Percentiles rank a stretch among this genome's conserved stretches.
These are phyloP conservation scores for Eudasyphora cyanicolor DNA, from an alignment of 2,888 invertebrate genomes.

Conservation along the genomic window DNA sequence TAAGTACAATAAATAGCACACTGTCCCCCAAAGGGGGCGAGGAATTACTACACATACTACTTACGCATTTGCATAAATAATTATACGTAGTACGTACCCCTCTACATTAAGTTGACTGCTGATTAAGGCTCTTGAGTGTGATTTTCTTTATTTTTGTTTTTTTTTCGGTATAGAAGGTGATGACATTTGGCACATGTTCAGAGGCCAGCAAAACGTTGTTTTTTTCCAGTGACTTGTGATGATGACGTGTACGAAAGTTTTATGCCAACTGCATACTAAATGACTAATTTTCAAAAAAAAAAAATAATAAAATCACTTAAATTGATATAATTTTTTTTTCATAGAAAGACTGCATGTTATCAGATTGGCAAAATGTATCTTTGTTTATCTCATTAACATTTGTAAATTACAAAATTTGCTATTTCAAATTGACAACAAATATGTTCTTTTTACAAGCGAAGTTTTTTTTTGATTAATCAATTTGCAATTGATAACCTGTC, in stretches of 20 bases:
- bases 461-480: too few species aligned
- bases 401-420: neutral
- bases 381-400: too few species aligned
- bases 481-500: too few species aligned
- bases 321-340: too few species aligned
- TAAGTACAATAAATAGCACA: neutral
- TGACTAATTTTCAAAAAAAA: neutral
- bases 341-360: too few species aligned
- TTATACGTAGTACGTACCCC: neutral
- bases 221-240: neutral
- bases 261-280: neutral
- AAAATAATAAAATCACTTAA: neutral
- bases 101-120: neutral
- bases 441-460: too few species aligned
- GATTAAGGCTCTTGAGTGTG: neutral
- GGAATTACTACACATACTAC: neutral
- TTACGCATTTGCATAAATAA: neutral
- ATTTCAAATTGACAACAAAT: too few species aligned
- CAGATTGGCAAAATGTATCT: too few species aligned
- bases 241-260: neutral
- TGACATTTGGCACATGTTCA: slow-evolving; percentile 57
- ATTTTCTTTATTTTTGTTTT: slow-evolving; percentile 21
- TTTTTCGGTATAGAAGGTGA: slow-evolving; percentile 50
- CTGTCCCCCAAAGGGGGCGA: neutral
- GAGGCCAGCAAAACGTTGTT: neutral